Evolutionary conservation across 35 echinoderm and acorn worm species (phyloP).

Genomic region (Antedon bifida): DNA sequence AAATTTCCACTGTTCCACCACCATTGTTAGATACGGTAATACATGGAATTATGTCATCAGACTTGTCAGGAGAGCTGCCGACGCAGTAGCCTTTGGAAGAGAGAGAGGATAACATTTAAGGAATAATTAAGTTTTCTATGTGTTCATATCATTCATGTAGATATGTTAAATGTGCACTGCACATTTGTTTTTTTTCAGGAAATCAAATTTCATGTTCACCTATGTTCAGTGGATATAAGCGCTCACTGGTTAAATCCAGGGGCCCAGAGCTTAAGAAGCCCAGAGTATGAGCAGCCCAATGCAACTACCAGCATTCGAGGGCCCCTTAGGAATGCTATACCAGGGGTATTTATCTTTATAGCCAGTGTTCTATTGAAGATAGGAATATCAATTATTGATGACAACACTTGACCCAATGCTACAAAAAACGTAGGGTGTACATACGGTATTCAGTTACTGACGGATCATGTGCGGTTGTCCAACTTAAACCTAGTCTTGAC

Average conservation of each 20-base stretch:
- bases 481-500: slow-evolving; percentile 2
- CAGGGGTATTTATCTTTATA: background rate
- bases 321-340: too few species aligned
- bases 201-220: background rate
- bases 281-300: too few species aligned
- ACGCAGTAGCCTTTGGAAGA: slow-evolving; percentile 24
- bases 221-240: background rate
- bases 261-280: too few species aligned
- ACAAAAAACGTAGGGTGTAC: too few species aligned
- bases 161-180: background rate
- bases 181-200: background rate
- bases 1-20: slow-evolving; percentile 12
- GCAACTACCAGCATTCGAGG: background rate
- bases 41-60: slow-evolving; percentile 24
- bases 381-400: background rate
- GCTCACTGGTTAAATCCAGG: too few species aligned
- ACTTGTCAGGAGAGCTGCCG: slow-evolving; percentile 1
- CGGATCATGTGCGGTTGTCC: slow-evolving; percentile 13
- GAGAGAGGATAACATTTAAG: background rate
- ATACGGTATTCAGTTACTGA: slow-evolving; percentile 14
- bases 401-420: too few species aligned
- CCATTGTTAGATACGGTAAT: slow-evolving; percentile 6
- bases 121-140: too few species aligned
- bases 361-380: background rate
- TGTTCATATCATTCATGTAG: background rate